These are phyloP conservation scores for Eupithecia exiguata DNA, from an alignment of 2,888 invertebrate species.

Conservation along the genomic window DNA sequence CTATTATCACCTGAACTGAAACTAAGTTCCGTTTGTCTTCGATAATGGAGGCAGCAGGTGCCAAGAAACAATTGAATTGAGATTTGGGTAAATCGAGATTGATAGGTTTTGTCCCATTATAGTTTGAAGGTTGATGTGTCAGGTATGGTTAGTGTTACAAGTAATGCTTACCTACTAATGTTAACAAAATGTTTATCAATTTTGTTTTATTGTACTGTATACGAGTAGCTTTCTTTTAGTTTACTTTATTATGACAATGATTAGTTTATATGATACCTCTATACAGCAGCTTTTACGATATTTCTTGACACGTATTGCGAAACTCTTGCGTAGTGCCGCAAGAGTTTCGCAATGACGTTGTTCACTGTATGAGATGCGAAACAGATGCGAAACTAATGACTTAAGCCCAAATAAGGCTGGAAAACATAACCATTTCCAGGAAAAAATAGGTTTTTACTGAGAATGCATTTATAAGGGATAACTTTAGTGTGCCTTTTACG, in stretches of 20 bases:
- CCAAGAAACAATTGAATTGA: constrained; percentile 14
- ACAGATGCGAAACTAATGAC: too few species aligned
- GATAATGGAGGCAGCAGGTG: constrained; percentile 21
- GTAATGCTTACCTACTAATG: background rate
- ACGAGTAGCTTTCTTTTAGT: too few species aligned
- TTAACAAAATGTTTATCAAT: too few species aligned
- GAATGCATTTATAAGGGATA: background rate
- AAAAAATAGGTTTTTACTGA: background rate
- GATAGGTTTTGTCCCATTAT: background rate
- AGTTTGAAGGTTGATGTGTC: background rate
- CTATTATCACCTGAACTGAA: background rate
- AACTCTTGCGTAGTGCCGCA: too few species aligned
- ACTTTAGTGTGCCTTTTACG: background rate
- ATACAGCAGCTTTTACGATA: too few species aligned
- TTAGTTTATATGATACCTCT: too few species aligned
- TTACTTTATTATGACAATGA: too few species aligned
- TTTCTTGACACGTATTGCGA: too few species aligned
- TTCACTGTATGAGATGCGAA: too few species aligned
- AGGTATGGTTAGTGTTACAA: background rate
- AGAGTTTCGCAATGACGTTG: too few species aligned
- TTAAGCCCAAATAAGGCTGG: background rate
- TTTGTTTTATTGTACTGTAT: too few species aligned
- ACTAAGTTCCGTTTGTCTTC: constrained; percentile 21
- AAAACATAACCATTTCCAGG: background rate
- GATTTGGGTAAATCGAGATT: constrained; percentile 5